Conservation (phyloP, 1,140 invertebrate genomes). For the Listronotus bonariensis region DNA sequence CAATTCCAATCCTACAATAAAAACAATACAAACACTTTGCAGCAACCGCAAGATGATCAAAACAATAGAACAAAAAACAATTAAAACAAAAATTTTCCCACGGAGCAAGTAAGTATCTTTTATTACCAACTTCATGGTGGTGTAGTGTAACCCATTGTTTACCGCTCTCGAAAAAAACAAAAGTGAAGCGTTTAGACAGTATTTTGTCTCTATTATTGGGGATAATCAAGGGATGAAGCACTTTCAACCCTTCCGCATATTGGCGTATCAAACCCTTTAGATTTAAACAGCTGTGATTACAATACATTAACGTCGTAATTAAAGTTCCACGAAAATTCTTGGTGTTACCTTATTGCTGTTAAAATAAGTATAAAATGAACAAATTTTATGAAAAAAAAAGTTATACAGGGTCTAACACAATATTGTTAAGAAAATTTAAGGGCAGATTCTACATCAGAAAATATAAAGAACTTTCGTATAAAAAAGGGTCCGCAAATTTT, state of each 20-base stretch:
- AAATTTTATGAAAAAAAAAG: too few relatives aligned
- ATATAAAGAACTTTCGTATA: too few relatives aligned
- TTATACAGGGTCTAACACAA: too few relatives aligned
- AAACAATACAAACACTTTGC: slow-evolving; percentile 10
- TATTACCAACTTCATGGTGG: slow-evolving; percentile 13
- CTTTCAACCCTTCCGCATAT: slow-evolving; percentile 12
- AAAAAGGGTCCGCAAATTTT: too few relatives aligned
- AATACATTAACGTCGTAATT: too few relatives aligned
- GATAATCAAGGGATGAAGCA: slow-evolving; percentile 28
- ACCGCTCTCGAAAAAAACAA: slow-evolving; percentile 16
- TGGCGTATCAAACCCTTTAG: too few relatives aligned
- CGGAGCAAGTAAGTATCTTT: slow-evolving; percentile 2
- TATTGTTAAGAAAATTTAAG: too few relatives aligned
- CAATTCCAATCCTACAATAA: not conserved
- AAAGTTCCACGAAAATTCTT: too few relatives aligned
- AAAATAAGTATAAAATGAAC: too few relatives aligned
- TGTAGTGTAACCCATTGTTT: slow-evolving; percentile 27
- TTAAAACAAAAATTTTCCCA: slow-evolving; percentile 14
- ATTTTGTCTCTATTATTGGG: slow-evolving; percentile 30
- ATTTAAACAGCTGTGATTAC: too few relatives aligned
- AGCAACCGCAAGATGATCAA: slow-evolving; percentile 22
- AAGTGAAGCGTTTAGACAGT: slow-evolving; percentile 30
- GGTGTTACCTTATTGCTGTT: too few relatives aligned
- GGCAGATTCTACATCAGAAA: too few relatives aligned
- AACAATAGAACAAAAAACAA: slow-evolving; percentile 22